Conservation (phyloP, 2,888 invertebrate species). For the Cremastinae sp. region DNA sequence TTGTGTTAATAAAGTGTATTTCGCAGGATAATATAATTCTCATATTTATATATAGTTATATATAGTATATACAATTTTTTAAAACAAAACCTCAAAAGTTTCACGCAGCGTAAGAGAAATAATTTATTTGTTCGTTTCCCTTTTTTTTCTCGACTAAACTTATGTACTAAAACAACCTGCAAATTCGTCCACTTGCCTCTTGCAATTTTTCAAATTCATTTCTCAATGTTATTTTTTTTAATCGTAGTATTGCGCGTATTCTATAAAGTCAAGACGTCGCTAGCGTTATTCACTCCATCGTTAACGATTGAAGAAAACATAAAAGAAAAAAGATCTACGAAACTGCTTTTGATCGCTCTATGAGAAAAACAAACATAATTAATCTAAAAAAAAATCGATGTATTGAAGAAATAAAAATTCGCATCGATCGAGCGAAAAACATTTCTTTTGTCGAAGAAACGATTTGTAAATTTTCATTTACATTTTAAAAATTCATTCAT, state of each 20-base stretch:
- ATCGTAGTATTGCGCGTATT: conserved; percentile 49
- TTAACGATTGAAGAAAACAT: conserved; percentile 9
- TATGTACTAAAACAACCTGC: conserved; percentile 54
- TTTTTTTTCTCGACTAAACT: conserved; percentile 11
- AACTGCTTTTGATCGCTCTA: too few species aligned
- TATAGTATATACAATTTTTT: conserved; percentile 7
- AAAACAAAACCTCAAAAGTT: conserved; percentile 22
- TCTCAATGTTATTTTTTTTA: conserved; percentile 15
- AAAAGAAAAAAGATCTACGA: too few species aligned
- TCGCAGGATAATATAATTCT: conserved; percentile 23
- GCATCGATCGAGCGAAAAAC: too few species aligned
- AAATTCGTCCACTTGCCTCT: conserved; percentile 46
- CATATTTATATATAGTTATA: background rate
- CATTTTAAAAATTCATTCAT: background rate
- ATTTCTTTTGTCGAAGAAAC: too few species aligned
- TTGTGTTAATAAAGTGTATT: conserved; percentile 19
- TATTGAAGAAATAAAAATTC: too few species aligned
- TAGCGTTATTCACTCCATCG: background rate
- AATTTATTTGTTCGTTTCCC: conserved; percentile 16
- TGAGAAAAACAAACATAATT: too few species aligned
- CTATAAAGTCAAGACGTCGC: conserved; percentile 22
- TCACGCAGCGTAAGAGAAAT: conserved; percentile 31
- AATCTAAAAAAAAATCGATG: too few species aligned
- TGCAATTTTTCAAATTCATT: conserved; percentile 8
- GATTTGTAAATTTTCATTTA: too few species aligned